These are phyloP conservation scores for Vidua macroura DNA, from an alignment of 2,113 vertebrate species.

Conservation along the genomic window DNA sequence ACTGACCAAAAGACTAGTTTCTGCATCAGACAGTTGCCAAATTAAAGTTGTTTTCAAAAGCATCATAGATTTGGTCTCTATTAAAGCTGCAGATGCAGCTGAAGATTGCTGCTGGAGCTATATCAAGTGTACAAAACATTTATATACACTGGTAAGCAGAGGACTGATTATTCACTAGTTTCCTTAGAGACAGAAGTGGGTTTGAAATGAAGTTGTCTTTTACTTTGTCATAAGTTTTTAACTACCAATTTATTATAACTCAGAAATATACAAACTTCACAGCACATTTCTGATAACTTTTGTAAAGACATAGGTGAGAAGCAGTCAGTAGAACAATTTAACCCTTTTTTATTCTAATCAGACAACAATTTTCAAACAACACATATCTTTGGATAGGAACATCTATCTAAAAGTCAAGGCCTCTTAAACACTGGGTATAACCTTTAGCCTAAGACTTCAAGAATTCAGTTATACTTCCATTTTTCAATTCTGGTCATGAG, in stretches of 20 bases:
- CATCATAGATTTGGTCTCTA: neutral
- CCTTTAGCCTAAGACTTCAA: neutral
- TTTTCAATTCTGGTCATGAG: neutral
- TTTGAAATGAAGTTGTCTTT: neutral
- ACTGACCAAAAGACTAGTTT: neutral
- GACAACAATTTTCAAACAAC: neutral
- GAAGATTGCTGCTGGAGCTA: neutral
- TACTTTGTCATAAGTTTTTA: neutral
- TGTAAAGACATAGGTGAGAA: neutral
- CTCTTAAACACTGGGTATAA: neutral
- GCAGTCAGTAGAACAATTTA: neutral
- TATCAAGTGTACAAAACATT: neutral
- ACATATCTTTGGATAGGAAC: rapidly evolving
- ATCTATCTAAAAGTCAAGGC: neutral
- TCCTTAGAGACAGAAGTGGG: neutral
- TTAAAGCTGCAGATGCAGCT: neutral
- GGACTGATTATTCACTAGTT: neutral
- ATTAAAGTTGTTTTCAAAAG: neutral
- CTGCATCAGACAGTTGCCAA: neutral
- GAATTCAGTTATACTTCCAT: neutral
- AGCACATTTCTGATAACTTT: neutral
- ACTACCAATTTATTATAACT: neutral
- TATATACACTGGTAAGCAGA: neutral
- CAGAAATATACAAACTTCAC: neutral
- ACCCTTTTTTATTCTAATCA: neutral